phyloP scores from a whole-genome alignment of 2,888 invertebrate species.

The Oxystoma pomonae region DNA sequence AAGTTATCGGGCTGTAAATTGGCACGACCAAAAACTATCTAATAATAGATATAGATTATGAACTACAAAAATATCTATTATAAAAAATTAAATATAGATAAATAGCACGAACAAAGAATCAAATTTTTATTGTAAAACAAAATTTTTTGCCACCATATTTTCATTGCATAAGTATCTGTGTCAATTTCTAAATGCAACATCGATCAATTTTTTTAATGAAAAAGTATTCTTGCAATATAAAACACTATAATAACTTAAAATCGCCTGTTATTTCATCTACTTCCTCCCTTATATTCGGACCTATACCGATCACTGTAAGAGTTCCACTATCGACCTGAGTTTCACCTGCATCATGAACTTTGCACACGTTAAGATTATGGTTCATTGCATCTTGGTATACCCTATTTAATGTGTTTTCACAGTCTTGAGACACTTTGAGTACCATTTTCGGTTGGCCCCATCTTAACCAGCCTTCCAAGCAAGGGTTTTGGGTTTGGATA shows the following conservation, averaged over 20 bases:
- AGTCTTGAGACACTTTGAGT: conserved; percentile 53
- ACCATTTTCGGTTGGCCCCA: conserved; percentile 74
- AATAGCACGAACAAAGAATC: too few relatives aligned
- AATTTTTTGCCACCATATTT: too few relatives aligned
- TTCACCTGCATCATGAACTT: conserved; percentile 69
- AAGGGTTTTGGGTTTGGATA: conserved; percentile 42
- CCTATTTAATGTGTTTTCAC: conserved; percentile 49
- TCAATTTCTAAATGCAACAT: conserved; percentile 31
- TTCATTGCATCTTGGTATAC: conserved; percentile 52
- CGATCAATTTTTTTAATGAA: conserved; percentile 31
- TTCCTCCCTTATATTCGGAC: conserved; percentile 57
- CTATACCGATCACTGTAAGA: conserved; percentile 69
- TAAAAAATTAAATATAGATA: too few relatives aligned
- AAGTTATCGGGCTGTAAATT: too few relatives aligned
- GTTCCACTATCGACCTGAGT: conserved; percentile 68
- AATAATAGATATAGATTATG: too few relatives aligned
- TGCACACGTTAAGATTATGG: conserved; percentile 50
- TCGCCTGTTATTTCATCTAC: conserved; percentile 61
- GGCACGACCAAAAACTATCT: too few relatives aligned
- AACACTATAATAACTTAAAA: conserved; percentile 54
- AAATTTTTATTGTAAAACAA: too few relatives aligned
- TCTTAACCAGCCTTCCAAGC: conserved; percentile 59
- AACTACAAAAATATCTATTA: too few relatives aligned
- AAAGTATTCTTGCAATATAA: conserved; percentile 30
- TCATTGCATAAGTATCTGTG: too few relatives aligned